Evolutionary conservation across 2,113 vertebrate species (phyloP).

Genomic region (Otocyon megalotis): DNA sequence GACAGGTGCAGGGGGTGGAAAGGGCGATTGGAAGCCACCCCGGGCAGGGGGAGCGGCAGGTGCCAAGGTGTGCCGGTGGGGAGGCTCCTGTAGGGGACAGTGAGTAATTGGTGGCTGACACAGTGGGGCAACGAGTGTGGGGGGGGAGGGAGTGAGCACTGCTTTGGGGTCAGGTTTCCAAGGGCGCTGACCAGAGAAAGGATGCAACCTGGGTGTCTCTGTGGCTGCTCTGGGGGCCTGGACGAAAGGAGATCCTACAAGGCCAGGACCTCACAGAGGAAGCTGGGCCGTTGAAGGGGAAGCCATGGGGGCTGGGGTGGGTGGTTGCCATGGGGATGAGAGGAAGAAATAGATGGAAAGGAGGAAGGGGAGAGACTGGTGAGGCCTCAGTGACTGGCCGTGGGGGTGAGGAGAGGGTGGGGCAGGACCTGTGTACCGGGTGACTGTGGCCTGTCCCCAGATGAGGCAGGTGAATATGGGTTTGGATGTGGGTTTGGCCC

Average conservation of each 20-base stretch:
- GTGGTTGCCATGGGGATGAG: conserved; percentile 20
- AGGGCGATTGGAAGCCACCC: neutral
- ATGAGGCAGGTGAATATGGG: neutral
- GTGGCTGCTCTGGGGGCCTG: neutral
- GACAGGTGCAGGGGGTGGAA: neutral
- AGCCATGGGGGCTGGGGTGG: neutral
- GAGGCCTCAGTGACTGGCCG: neutral
- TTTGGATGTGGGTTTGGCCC: neutral
- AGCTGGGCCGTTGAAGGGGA: neutral
- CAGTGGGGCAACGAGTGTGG: neutral
- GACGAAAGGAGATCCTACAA: neutral
- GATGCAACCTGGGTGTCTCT: neutral
- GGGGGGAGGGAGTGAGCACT: neutral
- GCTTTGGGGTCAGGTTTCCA: neutral
- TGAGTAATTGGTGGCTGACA: neutral
- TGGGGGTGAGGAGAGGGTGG: neutral
- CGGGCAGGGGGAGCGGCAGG: neutral
- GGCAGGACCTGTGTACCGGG: neutral
- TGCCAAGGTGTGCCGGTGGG: neutral
- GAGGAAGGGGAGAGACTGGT: neutral
- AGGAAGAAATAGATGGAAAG: conserved; percentile 16
- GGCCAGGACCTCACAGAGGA: neutral
- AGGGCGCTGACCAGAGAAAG: neutral
- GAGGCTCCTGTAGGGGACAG: neutral
- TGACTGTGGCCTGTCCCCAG: neutral